Evolutionary conservation across 1,140 invertebrate genomes (phyloP).

Genomic region (Heliothis virescens): DNA sequence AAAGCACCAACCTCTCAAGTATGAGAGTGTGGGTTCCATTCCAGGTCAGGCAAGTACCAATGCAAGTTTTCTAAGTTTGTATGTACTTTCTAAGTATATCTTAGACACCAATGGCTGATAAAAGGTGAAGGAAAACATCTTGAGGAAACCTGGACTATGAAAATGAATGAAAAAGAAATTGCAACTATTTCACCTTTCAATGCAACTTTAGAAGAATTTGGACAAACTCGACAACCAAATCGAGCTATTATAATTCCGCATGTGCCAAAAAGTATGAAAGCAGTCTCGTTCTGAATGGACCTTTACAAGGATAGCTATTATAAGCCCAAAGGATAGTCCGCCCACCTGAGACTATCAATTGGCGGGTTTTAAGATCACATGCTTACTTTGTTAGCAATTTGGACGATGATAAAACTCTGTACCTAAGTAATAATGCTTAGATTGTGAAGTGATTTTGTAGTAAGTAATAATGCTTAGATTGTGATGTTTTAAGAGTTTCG

Average conservation of each 20-base stretch:
- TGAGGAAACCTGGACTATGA: too few relatives aligned
- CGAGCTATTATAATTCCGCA: background rate
- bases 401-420: constrained; percentile 11
- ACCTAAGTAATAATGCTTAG: constrained; percentile 6
- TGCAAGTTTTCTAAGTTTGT: too few relatives aligned
- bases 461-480: constrained; percentile 6
- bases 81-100: too few relatives aligned
- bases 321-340: constrained; percentile 32
- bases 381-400: constrained; percentile 38
- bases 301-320: constrained; percentile 44
- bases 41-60: too few relatives aligned
- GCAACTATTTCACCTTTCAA: background rate
- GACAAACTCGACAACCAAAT: background rate
- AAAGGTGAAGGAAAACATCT: too few relatives aligned
- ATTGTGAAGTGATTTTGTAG: background rate
- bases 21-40: too few relatives aligned
- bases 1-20: too few relatives aligned
- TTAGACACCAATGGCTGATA: too few relatives aligned
- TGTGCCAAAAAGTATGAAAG: background rate
- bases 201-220: too few relatives aligned
- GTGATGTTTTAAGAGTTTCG: background rate
- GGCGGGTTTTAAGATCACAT: constrained; percentile 50
- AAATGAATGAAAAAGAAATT: too few relatives aligned
- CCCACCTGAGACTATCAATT: constrained; percentile 61
- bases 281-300: constrained; percentile 28